Percentiles rank a stretch among this genome's conserved stretches.
Conservation (phyloP, 2,113 vertebrate genomes). For the Coptodon rendalli region DNA sequence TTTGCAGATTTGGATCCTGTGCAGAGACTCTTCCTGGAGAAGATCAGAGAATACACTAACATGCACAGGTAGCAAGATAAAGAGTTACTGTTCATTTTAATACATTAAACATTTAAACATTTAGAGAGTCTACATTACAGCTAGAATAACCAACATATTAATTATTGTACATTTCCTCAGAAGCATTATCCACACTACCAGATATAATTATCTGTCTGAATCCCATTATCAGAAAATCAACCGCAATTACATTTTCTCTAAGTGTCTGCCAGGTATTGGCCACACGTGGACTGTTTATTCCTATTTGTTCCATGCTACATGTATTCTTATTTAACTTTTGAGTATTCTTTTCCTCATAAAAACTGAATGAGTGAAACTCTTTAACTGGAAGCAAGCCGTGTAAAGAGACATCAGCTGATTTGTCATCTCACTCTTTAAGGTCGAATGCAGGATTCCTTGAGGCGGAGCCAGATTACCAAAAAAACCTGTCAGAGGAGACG, state of each 20-base stretch:
- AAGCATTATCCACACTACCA: background rate
- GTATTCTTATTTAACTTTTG: background rate
- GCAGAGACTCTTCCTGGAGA: background rate
- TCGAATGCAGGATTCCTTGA: background rate
- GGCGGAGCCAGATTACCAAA: background rate
- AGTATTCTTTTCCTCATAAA: background rate
- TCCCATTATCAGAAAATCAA: background rate
- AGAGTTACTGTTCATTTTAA: background rate
- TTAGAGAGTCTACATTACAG: background rate
- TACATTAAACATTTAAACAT: background rate
- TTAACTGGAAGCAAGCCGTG: rapidly evolving
- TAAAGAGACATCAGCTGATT: background rate
- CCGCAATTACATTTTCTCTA: background rate
- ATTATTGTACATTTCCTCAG: background rate
- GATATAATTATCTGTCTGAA: background rate
- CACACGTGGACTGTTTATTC: background rate
- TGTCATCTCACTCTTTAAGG: background rate
- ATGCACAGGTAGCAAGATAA: background rate
- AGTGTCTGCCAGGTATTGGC: rapidly evolving
- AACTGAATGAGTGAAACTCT: background rate
- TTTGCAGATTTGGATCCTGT: background rate
- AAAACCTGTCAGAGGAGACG: background rate
- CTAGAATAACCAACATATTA: background rate
- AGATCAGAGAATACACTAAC: background rate
- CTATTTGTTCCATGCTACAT: background rate